Percentiles rank a stretch among this genome's conserved stretches.
phyloP scores from a whole-genome alignment of 2,888 invertebrate genomes.

The Polyommatus icarus region DNA sequence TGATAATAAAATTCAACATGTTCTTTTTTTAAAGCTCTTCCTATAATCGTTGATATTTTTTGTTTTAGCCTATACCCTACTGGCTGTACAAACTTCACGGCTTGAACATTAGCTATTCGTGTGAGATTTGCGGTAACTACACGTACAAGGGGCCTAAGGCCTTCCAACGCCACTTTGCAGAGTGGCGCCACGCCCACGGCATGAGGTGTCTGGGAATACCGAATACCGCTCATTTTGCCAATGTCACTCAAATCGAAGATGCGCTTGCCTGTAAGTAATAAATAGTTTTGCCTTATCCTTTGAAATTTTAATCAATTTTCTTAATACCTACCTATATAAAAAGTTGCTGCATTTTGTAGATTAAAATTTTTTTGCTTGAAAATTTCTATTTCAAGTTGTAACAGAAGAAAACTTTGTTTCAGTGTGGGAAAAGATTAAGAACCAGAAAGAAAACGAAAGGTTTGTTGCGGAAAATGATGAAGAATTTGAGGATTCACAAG shows the following conservation, averaged over 20 bases:
- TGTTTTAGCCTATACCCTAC: conserved; percentile 85
- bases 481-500: conserved; percentile 98
- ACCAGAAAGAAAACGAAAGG: conserved; percentile 95
- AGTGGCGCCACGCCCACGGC: conserved; percentile 94
- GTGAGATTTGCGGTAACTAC: conserved; percentile 99
- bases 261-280: conserved; percentile 90
- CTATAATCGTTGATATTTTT: conserved; percentile 1
- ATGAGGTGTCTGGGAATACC: conserved; percentile 99
- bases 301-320: not conserved
- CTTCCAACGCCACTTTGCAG: conserved; percentile 99
- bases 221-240: conserved; percentile 99
- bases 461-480: conserved; percentile 99
- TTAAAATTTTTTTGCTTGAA: not conserved
- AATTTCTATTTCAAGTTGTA: not conserved
- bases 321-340: too few relatives aligned
- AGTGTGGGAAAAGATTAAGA: conserved; percentile 99
- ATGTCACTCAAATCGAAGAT: conserved; percentile 99
- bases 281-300: not conserved
- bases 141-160: conserved; percentile 99
- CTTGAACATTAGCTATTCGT: conserved; percentile 98
- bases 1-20: too few relatives aligned
- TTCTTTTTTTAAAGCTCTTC: too few relatives aligned
- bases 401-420: conserved; percentile 45
- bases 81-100: conserved; percentile 99
- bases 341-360: not conserved